A percentile compares a stretch with the other conserved stretches of the same genome.
phyloP scores from a whole-genome alignment of 2,797 vertebrate genomes.

The Pempheris klunzingeri region DNA sequence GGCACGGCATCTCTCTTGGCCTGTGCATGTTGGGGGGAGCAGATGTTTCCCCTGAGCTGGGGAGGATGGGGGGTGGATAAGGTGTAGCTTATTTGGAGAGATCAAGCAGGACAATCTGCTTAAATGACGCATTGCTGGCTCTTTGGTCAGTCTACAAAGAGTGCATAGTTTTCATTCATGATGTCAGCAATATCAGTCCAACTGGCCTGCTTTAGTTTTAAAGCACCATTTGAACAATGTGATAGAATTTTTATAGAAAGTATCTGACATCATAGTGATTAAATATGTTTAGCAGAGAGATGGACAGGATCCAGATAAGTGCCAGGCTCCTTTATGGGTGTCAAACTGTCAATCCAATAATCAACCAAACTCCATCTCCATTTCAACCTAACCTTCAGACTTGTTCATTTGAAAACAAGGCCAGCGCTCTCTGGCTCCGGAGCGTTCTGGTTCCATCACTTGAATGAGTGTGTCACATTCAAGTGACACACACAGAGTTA shows the following conservation, averaged over 20 bases:
- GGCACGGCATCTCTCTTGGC: constrained; percentile 73
- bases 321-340: constrained; percentile 58
- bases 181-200: neutral
- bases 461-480: too few species aligned
- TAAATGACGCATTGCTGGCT: constrained; percentile 26
- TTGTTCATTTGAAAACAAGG: neutral
- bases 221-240: neutral
- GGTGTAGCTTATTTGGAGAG: constrained; percentile 17
- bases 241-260: neutral
- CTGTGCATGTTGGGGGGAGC: constrained; percentile 77
- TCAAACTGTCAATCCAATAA: constrained; percentile 53
- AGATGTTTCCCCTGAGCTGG: constrained; percentile 21
- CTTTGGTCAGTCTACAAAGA: constrained; percentile 32
- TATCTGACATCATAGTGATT: neutral
- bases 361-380: neutral
- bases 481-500: neutral
- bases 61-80: neutral
- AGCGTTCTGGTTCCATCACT: neutral
- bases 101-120: constrained; percentile 17
- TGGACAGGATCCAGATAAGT: constrained; percentile 1
- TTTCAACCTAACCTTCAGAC: neutral
- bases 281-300: neutral
- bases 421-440: neutral
- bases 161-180: constrained; percentile 1
- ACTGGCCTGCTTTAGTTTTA: neutral